Base-by-base conservation (phyloP, 1,140 invertebrate species). In the Vanessa tameamea region DNA sequence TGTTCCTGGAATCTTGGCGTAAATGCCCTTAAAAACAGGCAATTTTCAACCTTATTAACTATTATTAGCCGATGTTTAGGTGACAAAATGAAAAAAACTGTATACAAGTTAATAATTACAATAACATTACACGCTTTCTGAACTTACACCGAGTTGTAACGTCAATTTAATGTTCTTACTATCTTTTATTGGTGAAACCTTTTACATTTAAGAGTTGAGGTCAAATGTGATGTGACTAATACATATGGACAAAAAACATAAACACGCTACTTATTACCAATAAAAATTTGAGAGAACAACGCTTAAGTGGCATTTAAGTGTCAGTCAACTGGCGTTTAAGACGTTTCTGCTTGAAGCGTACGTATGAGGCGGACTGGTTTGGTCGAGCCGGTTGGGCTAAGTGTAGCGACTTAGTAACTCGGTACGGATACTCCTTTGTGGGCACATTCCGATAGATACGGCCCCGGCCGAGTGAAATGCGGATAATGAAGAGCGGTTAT, bases 401-500 rank as follows among this genome's bases (percentile, higher is more conserved):
- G 87, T 88, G 82, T 85, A 85, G 79, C 83, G 87, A 83, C 85
- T 87, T 68, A 82, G 82, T 84, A 86, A 83, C 79, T 83, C 77
- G 81, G 82, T 84, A 85, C 83, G 86, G 83, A 76, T 87, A 88
- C 83, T 83, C 84, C 86, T 89, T 87, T 87, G 87, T 88, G 87
- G 84, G 84, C 84, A 83, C 90, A 92, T 92, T 92, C 89, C 90
- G 82, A 92, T 90, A 90, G 84, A 84, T 85, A 86, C 83, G 78
- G 80, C 81, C 82, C 78, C 75, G 75, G 61, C 77, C 61, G 79
- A 87, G 80, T 84, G 86, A 90, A 90, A 89, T 86, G 87, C 75
- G 87, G 85, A 87, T 89, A 89, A 92, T 92, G 88, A 92, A 91
- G 85, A 89, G 83, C 77, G 80, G 77, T 89, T 91, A 88, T 85